Base-by-base conservation (phyloP, 2,113 vertebrate species). In the Neomonachus schauinslandi region DNA sequence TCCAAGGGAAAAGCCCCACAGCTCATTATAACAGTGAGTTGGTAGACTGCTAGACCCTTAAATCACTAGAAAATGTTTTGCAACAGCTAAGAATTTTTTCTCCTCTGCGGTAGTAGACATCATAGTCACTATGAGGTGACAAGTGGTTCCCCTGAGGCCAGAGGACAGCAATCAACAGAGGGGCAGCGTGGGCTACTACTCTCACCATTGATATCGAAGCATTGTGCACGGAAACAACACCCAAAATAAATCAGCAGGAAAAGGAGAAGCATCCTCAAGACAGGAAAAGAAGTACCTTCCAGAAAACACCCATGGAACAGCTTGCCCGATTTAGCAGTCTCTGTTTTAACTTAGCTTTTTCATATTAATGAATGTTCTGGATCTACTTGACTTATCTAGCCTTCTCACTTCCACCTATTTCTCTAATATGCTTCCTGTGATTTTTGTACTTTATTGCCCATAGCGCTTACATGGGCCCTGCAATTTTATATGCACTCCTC, bases 51-150 rank as follows among this genome's bases (percentile, higher is more conserved):
- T 97, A 92, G 87, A 98, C 85, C 94, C 97, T 98, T 98, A 99
- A 98, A 98, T 98, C 98, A 98, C 96, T 98, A 91, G 95, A 98
- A 98, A 98, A 91, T 98, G 86, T 98, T 99, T 98, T 97, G 96
- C 96, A 98, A 97, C 80, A 97, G 91, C 92, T 96, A 98, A 98
- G 94, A 74, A 53, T 95, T 90, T 96, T 97, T 98, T 98, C 96
- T 96, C 67, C 89, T 95, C 94, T 98, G 94, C 85, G 89, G 76
- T 94, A 97, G 96, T 98, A 98, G 98, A 98, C 97, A 97, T 97
- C 95, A 97, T 90, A 98, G 98, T 86, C 95, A 97, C 88, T 98
- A 96, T 91, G 97, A 98, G 96, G 94, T 98, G 98, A 98, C 98
- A 98, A 98, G 98, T 98, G 96, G 84, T 96, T 98, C 98, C 98